Evolutionary conservation across 2,888 invertebrate species (phyloP), one percentile per base, ranked within the genome.

Genomic region (Protophormia terraenovae): DNA sequence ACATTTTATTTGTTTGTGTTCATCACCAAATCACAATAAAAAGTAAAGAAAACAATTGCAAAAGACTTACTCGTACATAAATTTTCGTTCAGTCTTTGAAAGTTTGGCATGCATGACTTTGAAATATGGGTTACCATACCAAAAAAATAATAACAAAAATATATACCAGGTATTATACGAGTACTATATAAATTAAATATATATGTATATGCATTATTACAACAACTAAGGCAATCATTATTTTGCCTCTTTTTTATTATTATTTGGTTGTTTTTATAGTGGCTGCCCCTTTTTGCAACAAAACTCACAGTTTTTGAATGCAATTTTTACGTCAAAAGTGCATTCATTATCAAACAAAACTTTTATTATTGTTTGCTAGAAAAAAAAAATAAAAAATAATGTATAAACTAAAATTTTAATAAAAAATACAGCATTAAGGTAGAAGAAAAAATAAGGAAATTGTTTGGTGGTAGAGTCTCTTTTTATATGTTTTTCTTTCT

Each of bases 81-180:
- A 19, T 67, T 27, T 55, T 71, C 38, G 50, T 41, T n/a, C 16
- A 32, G 62, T 22, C 53, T 73, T 78, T 69, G 22, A 50, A 55
- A 67, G 53, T 67, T 80, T 73, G 60, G 53, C 77, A 67, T 77
- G 55, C 72, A 81, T 85, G 81, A 81, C 84, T 85, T 78, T 85
- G 81, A 85, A 78, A 85, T 78, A 75, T 85, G 73, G 84, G 84
- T 85, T 85, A 85, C 67, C 69, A 85, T 78, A 82, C 35, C 55
- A 78, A 82, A 60, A 66, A 32, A 16, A 29, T 32, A 35, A 35
- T 24, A 38, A 35, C 12, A 41, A 7, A 16, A 16, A 47, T 22
- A 60, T 2, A 19, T 55, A 53, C 14, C 27, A 32, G 22, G 22
- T 62, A 41, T 6, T 47, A 16, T 7, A 47, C 4, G 2, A 7